These are phyloP conservation scores for Vanacampus margaritifer DNA, from an alignment of 2,113 vertebrate genomes.

Conservation along the genomic window DNA sequence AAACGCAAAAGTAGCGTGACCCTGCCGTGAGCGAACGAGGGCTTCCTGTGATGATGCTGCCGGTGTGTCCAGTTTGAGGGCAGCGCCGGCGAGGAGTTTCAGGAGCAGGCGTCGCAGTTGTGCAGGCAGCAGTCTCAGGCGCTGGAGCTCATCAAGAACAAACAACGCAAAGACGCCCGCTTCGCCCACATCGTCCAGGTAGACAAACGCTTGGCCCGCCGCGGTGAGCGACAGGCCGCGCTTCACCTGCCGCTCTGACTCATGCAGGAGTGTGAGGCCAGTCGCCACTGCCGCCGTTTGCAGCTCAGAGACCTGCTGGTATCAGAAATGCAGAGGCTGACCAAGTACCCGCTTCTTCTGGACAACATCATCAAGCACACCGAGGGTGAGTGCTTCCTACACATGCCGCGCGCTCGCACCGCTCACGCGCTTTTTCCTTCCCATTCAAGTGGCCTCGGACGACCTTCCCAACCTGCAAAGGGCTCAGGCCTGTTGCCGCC, in stretches of 20 bases:
- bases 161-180: slow-evolving; percentile 87
- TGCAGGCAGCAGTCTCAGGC: slow-evolving; percentile 88
- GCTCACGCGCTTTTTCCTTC: slow-evolving; percentile 23
- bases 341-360: slow-evolving; percentile 92
- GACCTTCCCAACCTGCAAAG: slow-evolving; percentile 80
- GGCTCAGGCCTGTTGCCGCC: slow-evolving; percentile 82
- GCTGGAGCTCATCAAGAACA: slow-evolving; percentile 88
- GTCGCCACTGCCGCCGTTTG: slow-evolving; percentile 86
- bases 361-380: slow-evolving; percentile 89
- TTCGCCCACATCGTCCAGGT: slow-evolving; percentile 79
- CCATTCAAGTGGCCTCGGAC: slow-evolving; percentile 57
- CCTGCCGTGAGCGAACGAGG: no score
- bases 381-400: slow-evolving; percentile 63
- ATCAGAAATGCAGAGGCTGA: slow-evolving; percentile 91
- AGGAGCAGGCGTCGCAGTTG: slow-evolving; percentile 82
- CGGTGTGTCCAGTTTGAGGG: slow-evolving; percentile 79
- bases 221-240: background rate
- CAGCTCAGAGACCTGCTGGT: slow-evolving; percentile 93
- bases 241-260: background rate
- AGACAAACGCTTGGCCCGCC: background rate
- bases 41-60: no score
- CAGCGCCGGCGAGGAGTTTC: slow-evolving; percentile 81
- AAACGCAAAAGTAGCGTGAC: no score
- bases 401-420: background rate
- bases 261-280: slow-evolving; percentile 75